These are phyloP conservation scores for Onychomys torridus DNA, from an alignment of 2,797 vertebrate genomes.

Conservation along the genomic window DNA sequence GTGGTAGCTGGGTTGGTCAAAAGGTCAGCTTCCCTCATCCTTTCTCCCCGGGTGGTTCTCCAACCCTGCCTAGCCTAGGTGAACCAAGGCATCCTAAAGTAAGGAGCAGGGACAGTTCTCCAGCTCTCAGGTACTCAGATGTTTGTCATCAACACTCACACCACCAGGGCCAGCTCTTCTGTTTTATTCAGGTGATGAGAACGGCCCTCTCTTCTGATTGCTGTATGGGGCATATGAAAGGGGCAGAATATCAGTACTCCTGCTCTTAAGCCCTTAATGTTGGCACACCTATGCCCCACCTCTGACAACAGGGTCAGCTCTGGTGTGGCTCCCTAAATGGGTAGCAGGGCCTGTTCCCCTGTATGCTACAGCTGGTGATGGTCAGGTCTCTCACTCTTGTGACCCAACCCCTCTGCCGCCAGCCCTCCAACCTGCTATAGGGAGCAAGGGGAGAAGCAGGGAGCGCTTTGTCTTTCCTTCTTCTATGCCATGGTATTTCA, in stretches of 20 bases:
- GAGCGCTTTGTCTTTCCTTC: background rate
- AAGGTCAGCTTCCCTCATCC: no score
- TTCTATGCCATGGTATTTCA: background rate
- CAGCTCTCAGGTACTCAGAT: no score
- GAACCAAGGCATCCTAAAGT: background rate
- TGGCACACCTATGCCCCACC: no score
- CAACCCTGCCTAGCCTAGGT: background rate
- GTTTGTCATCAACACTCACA: no score
- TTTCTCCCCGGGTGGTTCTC: no score
- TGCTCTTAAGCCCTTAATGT: background rate
- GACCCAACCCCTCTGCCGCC: accelerated
- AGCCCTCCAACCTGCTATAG: background rate
- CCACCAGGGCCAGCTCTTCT: no score
- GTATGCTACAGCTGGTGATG: background rate
- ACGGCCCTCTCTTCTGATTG: background rate
- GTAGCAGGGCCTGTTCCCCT: background rate
- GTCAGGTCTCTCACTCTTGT: no score
- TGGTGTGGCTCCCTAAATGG: no score
- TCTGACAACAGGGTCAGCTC: no score
- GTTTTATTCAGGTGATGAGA: no score
- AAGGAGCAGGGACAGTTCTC: background rate
- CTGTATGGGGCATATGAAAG: background rate
- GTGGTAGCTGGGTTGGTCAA: no score
- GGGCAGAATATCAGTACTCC: background rate
- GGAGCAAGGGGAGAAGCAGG: background rate